Evolutionary conservation across 2,797 vertebrate genomes (phyloP).

Genomic region (Triplophysa bombifrons): DNA sequence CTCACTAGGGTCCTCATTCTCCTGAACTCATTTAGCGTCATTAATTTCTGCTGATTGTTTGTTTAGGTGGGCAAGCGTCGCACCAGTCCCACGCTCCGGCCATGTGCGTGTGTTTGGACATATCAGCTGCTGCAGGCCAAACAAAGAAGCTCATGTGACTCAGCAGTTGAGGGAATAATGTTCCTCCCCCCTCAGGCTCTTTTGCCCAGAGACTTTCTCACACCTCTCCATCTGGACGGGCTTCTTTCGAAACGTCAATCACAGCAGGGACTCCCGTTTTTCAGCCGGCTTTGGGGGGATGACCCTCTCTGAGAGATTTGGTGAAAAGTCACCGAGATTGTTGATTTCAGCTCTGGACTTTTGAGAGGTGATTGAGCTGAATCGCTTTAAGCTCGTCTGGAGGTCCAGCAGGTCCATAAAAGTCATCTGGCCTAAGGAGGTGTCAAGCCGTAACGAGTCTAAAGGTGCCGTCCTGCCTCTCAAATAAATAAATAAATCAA

Average conservation of each 20-base stretch:
- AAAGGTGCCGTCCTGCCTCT: neutral
- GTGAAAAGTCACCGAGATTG: conserved; percentile 51
- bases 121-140: conserved; percentile 63
- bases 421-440: neutral
- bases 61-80: conserved; percentile 57
- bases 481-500: too few species aligned
- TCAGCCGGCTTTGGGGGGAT: conserved; percentile 56
- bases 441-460: neutral
- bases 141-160: conserved; percentile 65
- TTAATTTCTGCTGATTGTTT: conserved; percentile 57
- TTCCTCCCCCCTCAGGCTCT: conserved; percentile 60
- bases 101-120: conserved; percentile 59
- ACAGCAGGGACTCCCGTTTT: conserved; percentile 67
- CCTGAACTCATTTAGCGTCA: conserved; percentile 31
- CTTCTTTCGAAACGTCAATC: conserved; percentile 66
- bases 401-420: conserved; percentile 3
- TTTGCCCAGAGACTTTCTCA: conserved; percentile 64
- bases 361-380: conserved; percentile 16
- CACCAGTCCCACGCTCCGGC: conserved; percentile 57
- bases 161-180: conserved; percentile 59
- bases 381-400: conserved; percentile 18
- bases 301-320: conserved; percentile 55
- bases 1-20: conserved; percentile 22
- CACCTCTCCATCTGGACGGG: conserved; percentile 75
- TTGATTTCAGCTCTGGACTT: conserved; percentile 41